Evolutionary conservation across 2,113 vertebrate species (phyloP).

Genomic region (Cygnus atratus): DNA sequence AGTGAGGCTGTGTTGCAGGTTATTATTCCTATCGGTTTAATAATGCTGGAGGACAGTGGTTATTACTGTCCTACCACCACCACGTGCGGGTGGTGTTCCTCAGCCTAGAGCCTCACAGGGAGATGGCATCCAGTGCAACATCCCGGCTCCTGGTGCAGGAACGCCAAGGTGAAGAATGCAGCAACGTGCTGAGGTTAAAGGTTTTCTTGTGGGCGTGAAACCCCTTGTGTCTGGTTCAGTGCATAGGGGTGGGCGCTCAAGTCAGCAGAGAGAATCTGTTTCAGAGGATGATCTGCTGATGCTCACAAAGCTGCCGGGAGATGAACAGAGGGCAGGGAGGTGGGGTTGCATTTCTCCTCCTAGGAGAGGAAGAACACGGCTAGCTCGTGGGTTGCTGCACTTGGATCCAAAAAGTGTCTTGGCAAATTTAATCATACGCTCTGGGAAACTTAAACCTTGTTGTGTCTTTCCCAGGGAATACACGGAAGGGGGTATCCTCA

Average conservation of each 20-base stretch:
- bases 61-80: neutral
- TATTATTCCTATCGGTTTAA: too few relatives aligned
- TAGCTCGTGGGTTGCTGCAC: neutral
- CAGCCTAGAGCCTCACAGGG: slow-evolving; percentile 5
- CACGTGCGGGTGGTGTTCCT: neutral
- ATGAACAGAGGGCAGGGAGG: neutral
- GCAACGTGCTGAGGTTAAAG: neutral
- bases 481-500: neutral
- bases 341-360: neutral
- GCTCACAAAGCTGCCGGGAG: neutral
- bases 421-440: neutral
- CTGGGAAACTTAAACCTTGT: neutral
- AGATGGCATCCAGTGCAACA: neutral
- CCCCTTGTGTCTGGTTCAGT: neutral
- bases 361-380: neutral
- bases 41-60: too few relatives aligned
- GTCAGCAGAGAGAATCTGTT: neutral
- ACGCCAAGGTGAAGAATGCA: neutral
- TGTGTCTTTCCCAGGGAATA: neutral
- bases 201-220: neutral
- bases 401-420: neutral
- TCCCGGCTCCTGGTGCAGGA: neutral
- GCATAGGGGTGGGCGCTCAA: neutral
- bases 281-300: neutral
- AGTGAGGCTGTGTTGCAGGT: too few relatives aligned